Percentiles rank a stretch among this genome's conserved stretches.
Evolutionary conservation across 2,113 vertebrate species (phyloP).

Genomic region (Varanus salvator): DNA sequence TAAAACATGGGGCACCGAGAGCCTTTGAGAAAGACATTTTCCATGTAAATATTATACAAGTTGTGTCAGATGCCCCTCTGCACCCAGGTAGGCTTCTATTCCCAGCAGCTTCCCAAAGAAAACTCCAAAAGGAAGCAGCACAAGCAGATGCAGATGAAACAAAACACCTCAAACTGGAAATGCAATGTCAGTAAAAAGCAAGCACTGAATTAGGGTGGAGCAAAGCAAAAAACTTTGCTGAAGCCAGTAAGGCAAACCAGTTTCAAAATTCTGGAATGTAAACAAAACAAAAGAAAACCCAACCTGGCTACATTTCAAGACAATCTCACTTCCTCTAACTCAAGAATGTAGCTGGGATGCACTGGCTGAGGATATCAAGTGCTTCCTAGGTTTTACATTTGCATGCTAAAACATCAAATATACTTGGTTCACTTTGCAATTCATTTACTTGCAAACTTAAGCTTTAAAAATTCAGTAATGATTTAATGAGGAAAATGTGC

Average conservation of each 20-base stretch:
- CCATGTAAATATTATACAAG: slow-evolving; percentile 66
- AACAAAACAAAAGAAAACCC: slow-evolving; percentile 48
- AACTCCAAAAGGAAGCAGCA: slow-evolving; percentile 1
- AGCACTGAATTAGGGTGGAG: slow-evolving; percentile 41
- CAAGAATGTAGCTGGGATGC: slow-evolving; percentile 36
- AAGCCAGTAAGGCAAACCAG: slow-evolving; percentile 63
- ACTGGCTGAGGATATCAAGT: slow-evolving; percentile 51
- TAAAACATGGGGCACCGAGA: slow-evolving; percentile 70
- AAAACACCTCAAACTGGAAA: slow-evolving; percentile 10
- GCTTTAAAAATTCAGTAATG: neutral
- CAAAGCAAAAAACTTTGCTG: slow-evolving; percentile 30
- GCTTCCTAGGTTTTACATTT: slow-evolving; percentile 65
- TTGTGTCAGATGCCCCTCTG: slow-evolving; percentile 42
- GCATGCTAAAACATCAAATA: slow-evolving; percentile 62
- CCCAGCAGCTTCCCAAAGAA: slow-evolving; percentile 23
- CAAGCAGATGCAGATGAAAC: slow-evolving; percentile 34
- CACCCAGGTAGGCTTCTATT: slow-evolving; percentile 31
- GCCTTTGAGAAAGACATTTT: slow-evolving; percentile 75
- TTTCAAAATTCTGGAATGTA: slow-evolving; percentile 57
- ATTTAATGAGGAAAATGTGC: neutral
- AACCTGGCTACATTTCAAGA: slow-evolving; percentile 53
- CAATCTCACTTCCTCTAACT: slow-evolving; percentile 10
- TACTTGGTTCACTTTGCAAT: slow-evolving; percentile 61
- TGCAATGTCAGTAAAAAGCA: slow-evolving; percentile 9
- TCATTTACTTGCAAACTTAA: slow-evolving; percentile 37